These are phyloP conservation scores for Carassius carassius DNA, from an alignment of 2,113 vertebrate species.

Conservation along the genomic window DNA sequence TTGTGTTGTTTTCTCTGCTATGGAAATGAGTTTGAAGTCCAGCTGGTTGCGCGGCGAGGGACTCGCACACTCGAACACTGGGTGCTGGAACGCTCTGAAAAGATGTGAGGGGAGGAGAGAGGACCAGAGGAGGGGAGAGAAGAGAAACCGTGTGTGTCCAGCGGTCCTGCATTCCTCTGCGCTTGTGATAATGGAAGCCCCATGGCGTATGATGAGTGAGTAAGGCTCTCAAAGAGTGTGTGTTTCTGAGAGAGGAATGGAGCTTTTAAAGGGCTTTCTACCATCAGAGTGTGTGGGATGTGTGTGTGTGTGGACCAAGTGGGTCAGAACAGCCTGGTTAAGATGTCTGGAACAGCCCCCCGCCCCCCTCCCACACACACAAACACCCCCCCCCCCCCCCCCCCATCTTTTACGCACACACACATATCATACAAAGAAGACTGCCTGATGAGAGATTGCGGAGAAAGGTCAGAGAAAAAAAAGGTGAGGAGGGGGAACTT, in stretches of 20 bases:
- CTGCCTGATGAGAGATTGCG: slow-evolving; percentile 20
- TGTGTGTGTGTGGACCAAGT: not conserved
- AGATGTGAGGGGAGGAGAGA: slow-evolving; percentile 22
- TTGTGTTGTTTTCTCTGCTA: slow-evolving; percentile 43
- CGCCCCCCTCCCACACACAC: not conserved
- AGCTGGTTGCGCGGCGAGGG: slow-evolving; percentile 33
- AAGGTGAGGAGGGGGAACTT: slow-evolving; percentile 22
- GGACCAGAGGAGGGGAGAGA: slow-evolving; percentile 22
- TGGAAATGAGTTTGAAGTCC: slow-evolving; percentile 49
- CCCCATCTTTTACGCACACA: not conserved
- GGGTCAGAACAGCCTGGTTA: slow-evolving; percentile 38
- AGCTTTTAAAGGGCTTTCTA: slow-evolving; percentile 21
- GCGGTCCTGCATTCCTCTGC: slow-evolving; percentile 34
- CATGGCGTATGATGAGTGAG: slow-evolving; percentile 31
- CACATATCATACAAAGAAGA: not conserved
- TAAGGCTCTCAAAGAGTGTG: slow-evolving; percentile 20
- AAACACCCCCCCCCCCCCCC: too few species aligned
- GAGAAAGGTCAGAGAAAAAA: slow-evolving; percentile 19
- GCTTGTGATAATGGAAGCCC: slow-evolving; percentile 46
- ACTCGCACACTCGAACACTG: slow-evolving; percentile 13
- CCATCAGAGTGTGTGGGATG: not conserved
- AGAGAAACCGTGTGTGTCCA: slow-evolving; percentile 28
- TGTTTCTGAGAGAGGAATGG: slow-evolving; percentile 10
- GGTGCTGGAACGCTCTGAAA: not conserved
- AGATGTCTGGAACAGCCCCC: not conserved